These are phyloP conservation scores for Trachelus troglodyta DNA, from an alignment of 2,888 invertebrate genomes.

Conservation along the genomic window DNA sequence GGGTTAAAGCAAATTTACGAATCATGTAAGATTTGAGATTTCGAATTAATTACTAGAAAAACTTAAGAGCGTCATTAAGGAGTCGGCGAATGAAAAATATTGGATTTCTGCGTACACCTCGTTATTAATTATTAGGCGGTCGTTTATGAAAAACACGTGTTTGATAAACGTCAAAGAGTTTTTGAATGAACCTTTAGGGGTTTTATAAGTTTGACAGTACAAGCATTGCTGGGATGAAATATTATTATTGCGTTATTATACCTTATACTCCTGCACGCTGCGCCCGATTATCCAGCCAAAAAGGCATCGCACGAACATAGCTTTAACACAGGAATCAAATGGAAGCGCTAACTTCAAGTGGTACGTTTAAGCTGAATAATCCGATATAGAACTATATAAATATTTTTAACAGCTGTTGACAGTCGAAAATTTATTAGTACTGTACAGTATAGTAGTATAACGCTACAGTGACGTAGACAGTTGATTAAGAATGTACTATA, in stretches of 20 bases:
- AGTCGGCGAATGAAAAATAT: neutral
- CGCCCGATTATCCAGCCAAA: too few species aligned
- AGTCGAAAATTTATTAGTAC: neutral
- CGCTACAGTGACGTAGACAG: too few species aligned
- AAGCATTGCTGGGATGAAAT: neutral
- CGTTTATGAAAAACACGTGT: neutral
- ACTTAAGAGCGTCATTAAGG: neutral
- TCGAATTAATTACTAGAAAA: neutral
- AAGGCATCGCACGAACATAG: too few species aligned
- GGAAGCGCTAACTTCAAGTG: too few species aligned
- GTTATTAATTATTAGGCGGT: neutral
- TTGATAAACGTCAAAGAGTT: neutral
- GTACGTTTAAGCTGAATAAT: too few species aligned
- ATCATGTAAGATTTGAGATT: neutral
- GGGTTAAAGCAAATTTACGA: neutral
- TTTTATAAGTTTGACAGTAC: neutral
- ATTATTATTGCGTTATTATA: neutral
- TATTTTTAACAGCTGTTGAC: neutral
- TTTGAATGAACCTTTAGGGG: neutral
- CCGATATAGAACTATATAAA: neutral
- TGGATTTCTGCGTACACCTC: neutral
- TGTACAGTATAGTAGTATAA: neutral
- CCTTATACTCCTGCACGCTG: neutral
- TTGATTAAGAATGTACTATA: too few species aligned
- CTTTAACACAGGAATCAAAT: too few species aligned